Percentiles rank a stretch among this genome's conserved stretches.
These are phyloP conservation scores for Allobates femoralis DNA, from an alignment of 2,797 vertebrate genomes.

Conservation along the genomic window DNA sequence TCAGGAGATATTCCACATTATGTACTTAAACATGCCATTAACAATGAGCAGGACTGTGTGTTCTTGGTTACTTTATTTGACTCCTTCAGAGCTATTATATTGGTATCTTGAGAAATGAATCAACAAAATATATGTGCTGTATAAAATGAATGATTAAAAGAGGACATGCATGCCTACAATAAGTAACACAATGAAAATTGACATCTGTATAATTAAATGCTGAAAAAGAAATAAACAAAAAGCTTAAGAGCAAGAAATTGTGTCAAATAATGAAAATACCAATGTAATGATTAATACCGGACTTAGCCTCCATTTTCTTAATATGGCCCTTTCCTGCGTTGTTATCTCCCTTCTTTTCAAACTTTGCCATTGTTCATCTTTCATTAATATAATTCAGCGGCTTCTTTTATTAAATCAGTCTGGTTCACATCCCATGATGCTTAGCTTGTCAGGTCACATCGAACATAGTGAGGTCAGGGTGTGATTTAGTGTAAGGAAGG, in stretches of 20 bases:
- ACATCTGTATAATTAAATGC: too few species aligned
- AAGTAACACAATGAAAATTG: not conserved
- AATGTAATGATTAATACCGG: not conserved
- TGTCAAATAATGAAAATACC: not conserved
- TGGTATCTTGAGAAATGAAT: too few species aligned
- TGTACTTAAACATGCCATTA: too few species aligned
- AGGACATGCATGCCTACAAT: too few species aligned
- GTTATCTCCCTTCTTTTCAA: slow-evolving; percentile 30
- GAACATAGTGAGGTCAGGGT: slow-evolving; percentile 54
- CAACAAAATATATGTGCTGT: too few species aligned
- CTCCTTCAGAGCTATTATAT: too few species aligned
- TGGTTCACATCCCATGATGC: slow-evolving; percentile 58
- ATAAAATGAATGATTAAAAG: too few species aligned
- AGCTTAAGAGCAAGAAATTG: not conserved
- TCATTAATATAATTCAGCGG: slow-evolving; percentile 25
- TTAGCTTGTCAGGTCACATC: slow-evolving; percentile 46
- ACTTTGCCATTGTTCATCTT: slow-evolving; percentile 16
- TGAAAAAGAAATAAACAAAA: not conserved
- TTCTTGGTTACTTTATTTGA: too few species aligned
- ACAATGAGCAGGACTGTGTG: too few species aligned
- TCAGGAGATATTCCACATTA: too few species aligned
- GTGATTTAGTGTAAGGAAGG: slow-evolving; percentile 52
- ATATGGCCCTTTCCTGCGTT: not conserved
- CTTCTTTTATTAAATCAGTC: slow-evolving; percentile 44
- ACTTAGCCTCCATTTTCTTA: slow-evolving; percentile 1